Conservation (phyloP, 1,140 invertebrate genomes). For the Druon quercuslanigerum region DNA sequence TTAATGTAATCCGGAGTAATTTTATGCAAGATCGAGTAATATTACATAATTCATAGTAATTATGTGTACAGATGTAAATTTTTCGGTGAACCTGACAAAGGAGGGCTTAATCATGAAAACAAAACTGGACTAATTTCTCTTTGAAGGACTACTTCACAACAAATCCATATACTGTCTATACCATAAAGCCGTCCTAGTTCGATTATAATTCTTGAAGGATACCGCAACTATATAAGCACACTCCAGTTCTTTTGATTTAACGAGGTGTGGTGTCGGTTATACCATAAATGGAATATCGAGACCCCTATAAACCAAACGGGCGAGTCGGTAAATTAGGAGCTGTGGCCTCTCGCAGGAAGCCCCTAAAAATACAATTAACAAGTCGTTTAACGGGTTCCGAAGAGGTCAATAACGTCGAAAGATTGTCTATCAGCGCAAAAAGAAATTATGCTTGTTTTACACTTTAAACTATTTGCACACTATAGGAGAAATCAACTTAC, state of each 20-base stretch:
- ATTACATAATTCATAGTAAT: no score
- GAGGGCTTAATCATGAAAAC: no score
- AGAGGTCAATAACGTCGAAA: slow-evolving; percentile 23
- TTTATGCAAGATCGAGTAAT: no score
- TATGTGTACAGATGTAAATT: no score
- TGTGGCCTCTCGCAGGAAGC: slow-evolving; percentile 60
- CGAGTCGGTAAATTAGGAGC: slow-evolving; percentile 70
- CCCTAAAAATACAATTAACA: slow-evolving; percentile 71
- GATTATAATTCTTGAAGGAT: slow-evolving; percentile 58
- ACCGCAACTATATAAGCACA: slow-evolving; percentile 55
- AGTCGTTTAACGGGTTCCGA: slow-evolving; percentile 63
- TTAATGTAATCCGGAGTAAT: no score
- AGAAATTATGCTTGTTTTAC: neutral
- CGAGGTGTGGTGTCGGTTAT: slow-evolving; percentile 71
- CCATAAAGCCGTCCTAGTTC: neutral
- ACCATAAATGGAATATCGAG: slow-evolving; percentile 65
- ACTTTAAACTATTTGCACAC: neutral
- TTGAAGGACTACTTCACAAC: no score
- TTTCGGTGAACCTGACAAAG: no score
- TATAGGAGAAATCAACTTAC: no score
- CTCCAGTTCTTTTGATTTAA: slow-evolving; percentile 66
- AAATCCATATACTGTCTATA: neutral
- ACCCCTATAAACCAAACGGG: slow-evolving; percentile 68
- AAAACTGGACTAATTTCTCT: no score
- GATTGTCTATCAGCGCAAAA: slow-evolving; percentile 13